Evolutionary conservation across 1,140 invertebrate species (phyloP), one percentile per base, ranked within the genome.

Genomic region (Pseudachorutes palmiensis): DNA sequence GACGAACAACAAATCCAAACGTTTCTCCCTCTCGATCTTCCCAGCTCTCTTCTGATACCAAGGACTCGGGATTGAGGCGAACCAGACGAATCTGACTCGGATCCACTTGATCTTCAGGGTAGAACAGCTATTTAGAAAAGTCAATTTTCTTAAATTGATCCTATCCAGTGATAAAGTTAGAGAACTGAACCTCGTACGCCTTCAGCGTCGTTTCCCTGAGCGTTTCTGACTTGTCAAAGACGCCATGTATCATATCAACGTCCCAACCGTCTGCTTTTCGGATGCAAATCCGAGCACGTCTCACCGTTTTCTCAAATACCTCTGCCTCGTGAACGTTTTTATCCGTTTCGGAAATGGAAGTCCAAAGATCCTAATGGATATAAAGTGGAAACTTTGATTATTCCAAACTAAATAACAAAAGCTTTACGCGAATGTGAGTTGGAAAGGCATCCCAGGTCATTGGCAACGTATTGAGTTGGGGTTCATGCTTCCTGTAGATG

Each of bases 401-500:
- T 55, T 55, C 36, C 36, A 19, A 45, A 45, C 36, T 45, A 45
- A 45, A 45, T 19, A 55, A 5, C 5, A 5, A 14, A 55, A 26
- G 12, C 5, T 24, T 19, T 55, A 55, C 51, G 9, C 51, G 51
- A 12, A 55, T 55, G 24, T 55, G 51, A 19, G 5, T 22, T 24
- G 90, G 89, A 78, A 93, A 90, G 55, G 89, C 82, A 36, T 85
- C 83, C 16, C 81, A 78, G 68, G 82, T 80, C 76, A 89, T 87
- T 24, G 86, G 85, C 61, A 83, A 77, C 76, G 81, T 80, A 81
- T 92, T 93, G 49, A 83, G 79, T 57, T 83, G 77, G 64, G 82
- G 82, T 79, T 92, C 87, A 59, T 91, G 87, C 79, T 90, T 87
- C 66, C 92, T 79, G 75, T 94, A 95, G 88, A 94, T 92, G 26